Conservation (phyloP, 2,888 invertebrate genomes). For the Laothoe populi region DNA sequence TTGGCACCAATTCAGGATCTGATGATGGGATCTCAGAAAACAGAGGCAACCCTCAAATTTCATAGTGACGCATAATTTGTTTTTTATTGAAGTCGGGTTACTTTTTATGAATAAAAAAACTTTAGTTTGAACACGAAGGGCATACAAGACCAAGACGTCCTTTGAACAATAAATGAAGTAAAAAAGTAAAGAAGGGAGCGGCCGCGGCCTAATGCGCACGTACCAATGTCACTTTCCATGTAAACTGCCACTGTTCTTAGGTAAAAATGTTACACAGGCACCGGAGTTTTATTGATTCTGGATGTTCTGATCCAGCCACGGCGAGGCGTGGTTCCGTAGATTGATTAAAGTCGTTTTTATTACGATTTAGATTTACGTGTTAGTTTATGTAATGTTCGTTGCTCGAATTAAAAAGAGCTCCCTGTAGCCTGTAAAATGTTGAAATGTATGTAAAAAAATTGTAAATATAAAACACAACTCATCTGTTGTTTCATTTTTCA, state of each 20-base stretch:
- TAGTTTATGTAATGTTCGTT: conserved; percentile 85
- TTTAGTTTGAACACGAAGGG: conserved; percentile 52
- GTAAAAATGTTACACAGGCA: conserved; percentile 54
- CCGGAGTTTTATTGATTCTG: conserved; percentile 82
- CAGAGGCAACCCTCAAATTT: too few relatives aligned
- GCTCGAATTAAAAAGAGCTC: conserved; percentile 85
- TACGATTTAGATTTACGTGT: conserved; percentile 83
- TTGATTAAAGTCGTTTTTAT: conserved; percentile 81
- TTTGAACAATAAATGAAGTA: conserved; percentile 72
- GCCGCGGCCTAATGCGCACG: conserved; percentile 78
- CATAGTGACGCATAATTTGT: too few relatives aligned
- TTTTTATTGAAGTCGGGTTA: too few relatives aligned
- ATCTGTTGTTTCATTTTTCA: conserved; percentile 75
- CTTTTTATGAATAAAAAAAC: too few relatives aligned
- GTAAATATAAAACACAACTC: conserved; percentile 81
- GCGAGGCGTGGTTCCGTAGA: conserved; percentile 70
- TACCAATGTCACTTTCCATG: conserved; percentile 66
- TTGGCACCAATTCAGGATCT: too few relatives aligned
- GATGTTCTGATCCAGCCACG: conserved; percentile 69
- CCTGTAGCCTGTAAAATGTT: conserved; percentile 84
- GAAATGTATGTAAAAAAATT: conserved; percentile 83
- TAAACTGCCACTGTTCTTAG: conserved; percentile 74
- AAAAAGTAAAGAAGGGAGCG: too few relatives aligned
- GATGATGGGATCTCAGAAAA: too few relatives aligned
- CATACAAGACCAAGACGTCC: conserved; percentile 74